Base-by-base conservation (phyloP, 2,797 vertebrate genomes). In the Enteromius afrohamiltoni region DNA sequence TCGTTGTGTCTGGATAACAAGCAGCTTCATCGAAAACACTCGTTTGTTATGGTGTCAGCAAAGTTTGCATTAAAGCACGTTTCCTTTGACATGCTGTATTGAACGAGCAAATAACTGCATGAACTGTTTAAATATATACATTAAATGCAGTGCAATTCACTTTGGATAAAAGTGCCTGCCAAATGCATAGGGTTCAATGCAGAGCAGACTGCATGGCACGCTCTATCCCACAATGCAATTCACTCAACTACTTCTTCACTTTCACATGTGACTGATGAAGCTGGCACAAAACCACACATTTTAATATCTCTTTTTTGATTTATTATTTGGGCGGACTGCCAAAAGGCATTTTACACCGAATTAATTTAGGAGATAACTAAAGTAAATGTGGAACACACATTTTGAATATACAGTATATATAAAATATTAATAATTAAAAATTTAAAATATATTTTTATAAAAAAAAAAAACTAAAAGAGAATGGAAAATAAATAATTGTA, bases 181-280 rank as follows among this genome's bases (percentile, higher is more conserved):
- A 53, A 53, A 53, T 3, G 17, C 69, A 19, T 19, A 16, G 10
- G 2, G 26, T 14, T 74, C 51, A 51, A 73, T 10, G 45, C 14
- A 31, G 37, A 69, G 21, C n/a, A 3, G 23, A 49, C 17, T 3
- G 16, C 3, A 62, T 64, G 26, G 60, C 60, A 64, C 2, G 16
- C 26, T 74, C 47, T 53, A 37, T 75, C 71, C 71, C 71, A 75
- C 47, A 75, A 75, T 75, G 71, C 49, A 74, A n/a, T 37, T 29
- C 71, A 21, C 4, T 53, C 7, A 49, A 49, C 16, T 17, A 11
- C 3, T 26, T 31, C 69, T 71, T n/a, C 26, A 51, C 5, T 49
- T 49, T 73, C 17, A 3, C 31, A 17, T 2, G 49, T 3, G 47
- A 14, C 2, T 19, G 71, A 34, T 34, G 29, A 31, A 74, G 19